Evolutionary conservation across 2,113 vertebrate species (phyloP).

Genomic region (Triplophysa dalaica): DNA sequence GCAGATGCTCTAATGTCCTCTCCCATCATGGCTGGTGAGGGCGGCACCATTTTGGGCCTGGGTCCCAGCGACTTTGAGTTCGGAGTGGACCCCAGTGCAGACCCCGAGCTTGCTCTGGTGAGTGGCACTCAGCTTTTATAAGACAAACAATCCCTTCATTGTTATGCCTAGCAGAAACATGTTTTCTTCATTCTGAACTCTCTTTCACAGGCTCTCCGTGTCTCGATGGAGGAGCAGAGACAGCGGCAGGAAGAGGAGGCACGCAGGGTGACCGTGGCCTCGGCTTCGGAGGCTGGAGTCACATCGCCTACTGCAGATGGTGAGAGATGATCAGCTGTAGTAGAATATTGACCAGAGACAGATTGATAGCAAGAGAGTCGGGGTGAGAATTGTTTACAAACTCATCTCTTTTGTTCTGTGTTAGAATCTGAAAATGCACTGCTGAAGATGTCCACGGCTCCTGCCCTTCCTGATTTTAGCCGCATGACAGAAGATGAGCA

Average conservation of each 20-base stretch:
- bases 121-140: background rate
- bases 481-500: slow-evolving; percentile 98
- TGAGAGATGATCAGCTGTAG: slow-evolving; percentile 53
- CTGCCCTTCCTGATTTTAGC: slow-evolving; percentile 90
- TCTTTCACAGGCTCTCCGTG: slow-evolving; percentile 82
- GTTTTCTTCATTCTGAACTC: background rate
- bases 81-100: slow-evolving; percentile 92
- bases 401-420: background rate
- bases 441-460: slow-evolving; percentile 92
- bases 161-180: background rate
- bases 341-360: background rate
- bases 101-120: slow-evolving; percentile 85
- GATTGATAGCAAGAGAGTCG: too few relatives aligned
- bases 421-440: slow-evolving; percentile 90
- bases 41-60: slow-evolving; percentile 90
- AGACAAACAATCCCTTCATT: background rate
- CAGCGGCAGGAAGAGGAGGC: slow-evolving; percentile 96
- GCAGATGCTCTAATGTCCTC: slow-evolving; percentile 95
- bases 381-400: background rate
- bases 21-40: slow-evolving; percentile 90
- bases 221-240: slow-evolving; percentile 97
- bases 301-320: slow-evolving; percentile 78
- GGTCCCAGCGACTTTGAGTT: slow-evolving; percentile 96
- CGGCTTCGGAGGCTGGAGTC: slow-evolving; percentile 83
- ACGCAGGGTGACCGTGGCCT: slow-evolving; percentile 82